Evolutionary conservation across 2,113 vertebrate genomes (phyloP).

Genomic region (Indri indri): DNA sequence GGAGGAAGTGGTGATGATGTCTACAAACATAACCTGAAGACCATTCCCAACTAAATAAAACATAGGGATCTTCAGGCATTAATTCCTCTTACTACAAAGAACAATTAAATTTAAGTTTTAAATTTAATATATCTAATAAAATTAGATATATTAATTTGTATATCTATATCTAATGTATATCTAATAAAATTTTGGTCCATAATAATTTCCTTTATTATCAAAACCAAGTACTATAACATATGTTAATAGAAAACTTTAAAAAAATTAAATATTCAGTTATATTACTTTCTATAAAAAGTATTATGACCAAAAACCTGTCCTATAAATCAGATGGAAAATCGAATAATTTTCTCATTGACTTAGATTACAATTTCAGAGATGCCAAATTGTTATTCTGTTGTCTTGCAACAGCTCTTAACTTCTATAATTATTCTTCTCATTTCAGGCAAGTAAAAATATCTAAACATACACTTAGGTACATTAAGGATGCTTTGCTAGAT

Average conservation of each 20-base stretch:
- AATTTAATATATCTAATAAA: slow-evolving; percentile 40
- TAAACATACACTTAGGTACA: slow-evolving; percentile 6
- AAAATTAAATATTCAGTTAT: slow-evolving; percentile 26
- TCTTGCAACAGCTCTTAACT: neutral
- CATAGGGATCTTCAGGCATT: slow-evolving; percentile 13
- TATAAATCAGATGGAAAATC: neutral
- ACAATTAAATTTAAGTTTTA: slow-evolving; percentile 30
- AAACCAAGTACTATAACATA: slow-evolving; percentile 19
- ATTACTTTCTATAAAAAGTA: neutral
- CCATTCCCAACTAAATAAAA: slow-evolving; percentile 29
- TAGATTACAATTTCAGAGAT: slow-evolving; percentile 42
- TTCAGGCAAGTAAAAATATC: slow-evolving; percentile 8
- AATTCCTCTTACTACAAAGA: slow-evolving; percentile 10
- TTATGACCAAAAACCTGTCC: neutral
- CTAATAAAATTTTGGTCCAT: slow-evolving; percentile 26
- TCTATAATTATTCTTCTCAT: neutral
- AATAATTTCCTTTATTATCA: slow-evolving; percentile 4
- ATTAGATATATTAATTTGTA: no score
- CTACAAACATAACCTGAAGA: slow-evolving; percentile 33
- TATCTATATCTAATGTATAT: no score
- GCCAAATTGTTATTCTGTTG: neutral
- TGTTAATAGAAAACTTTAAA: slow-evolving; percentile 9
- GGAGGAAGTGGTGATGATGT: neutral
- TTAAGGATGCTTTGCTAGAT: neutral
- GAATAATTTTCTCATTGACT: slow-evolving; percentile 34